Base-by-base conservation (phyloP, 2,888 invertebrate genomes). In the Torymus texanus region DNA sequence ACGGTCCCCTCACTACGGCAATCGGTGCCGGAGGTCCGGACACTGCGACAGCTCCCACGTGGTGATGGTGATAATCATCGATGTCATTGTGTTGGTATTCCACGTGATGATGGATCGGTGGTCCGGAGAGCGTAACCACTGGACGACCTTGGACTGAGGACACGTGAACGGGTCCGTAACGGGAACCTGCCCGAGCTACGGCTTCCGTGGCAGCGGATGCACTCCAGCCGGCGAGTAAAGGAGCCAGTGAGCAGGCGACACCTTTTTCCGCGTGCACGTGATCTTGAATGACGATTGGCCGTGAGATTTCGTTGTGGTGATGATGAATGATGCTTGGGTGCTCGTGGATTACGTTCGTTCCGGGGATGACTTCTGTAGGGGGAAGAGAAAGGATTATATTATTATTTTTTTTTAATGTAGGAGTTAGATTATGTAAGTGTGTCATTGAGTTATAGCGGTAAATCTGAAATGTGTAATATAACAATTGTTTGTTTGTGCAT, bases 1-100 rank as follows among this genome's bases (percentile, higher is more conserved):
- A 82, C 58, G 84, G 84, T 24, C 84, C 87, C 65, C 82, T 81
- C 75, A 87, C 78, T 21, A 85, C 62, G 53, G 83, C 77, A 12
- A 83, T 61, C n/a, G 83, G 81, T 41, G 82, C 80, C n/a, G 74
- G 41, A 5, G 84, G 83, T 53, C 83, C 77, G 67, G 5, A 8
- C 10, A 41, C 10, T 8, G 86, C 74, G 29, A 84, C 82, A 70
- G 84, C 83, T 76, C 81, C 70, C 16, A 16, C 13, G 2, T 21
- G 16, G 16, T 62, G 53, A 53, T 59, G 61, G 11, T 51, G 67
- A 29, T 53, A 14, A 14, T 41, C 41, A 8, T 41, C 41, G 8
- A 41, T 41, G 41, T 41, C 41, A 8, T 41, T 41, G 41, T 41
- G 41, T 1, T 41, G 41, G 41, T 41, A 41, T 8, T 41, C 70